Evolutionary conservation across 2,888 invertebrate genomes (phyloP), one percentile per base, ranked within the genome.

Genomic region (Anthophora plumipes): DNA sequence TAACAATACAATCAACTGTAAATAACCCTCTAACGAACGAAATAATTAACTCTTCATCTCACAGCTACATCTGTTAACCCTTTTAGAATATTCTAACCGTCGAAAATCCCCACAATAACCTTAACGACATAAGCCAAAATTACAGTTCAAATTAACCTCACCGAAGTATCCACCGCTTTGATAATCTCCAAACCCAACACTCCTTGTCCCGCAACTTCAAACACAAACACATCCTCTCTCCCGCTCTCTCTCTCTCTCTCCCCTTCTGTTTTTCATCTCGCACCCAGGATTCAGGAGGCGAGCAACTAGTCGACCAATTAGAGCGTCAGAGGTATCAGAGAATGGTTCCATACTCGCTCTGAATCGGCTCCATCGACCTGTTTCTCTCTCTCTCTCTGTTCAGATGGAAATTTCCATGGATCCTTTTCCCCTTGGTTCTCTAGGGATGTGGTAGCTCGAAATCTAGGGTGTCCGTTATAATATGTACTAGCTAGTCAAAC

Each of bases 331-430:
- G 55, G 31, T 14, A 31, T 31, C 17, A 17, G 25, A 31, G 31
- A 6, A 4, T n/a, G 14, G 37, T 37, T 57, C 12, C 39, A 31
- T 31, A 8, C n/a, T 39, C 41, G 17, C 41, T 22, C 41, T 3
- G 41, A 12, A n/a, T 2, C 43, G 31, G 41, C 54, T 22, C 43
- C 52, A 48, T 46, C 57, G 46, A 50, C 57, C 43, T 37, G 46
- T 20, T n/a, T 64, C 64, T 41, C 41, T 22, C 17, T n/a, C 25
- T 39, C 52, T 69, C 31, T 31, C 31, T 31, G 31, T 31, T 31
- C 31, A 54, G 39, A 72, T 48, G 68, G 66, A 71, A 74, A 60
- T 68, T 79, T 79, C 83, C 73, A 70, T 50, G 70, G 77, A 60
- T 69, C 60, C 43, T 75, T 82, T 75, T 69, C 76, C 82, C 67